Base-by-base conservation (phyloP, 2,797 vertebrate species). In the Platalea minor region DNA sequence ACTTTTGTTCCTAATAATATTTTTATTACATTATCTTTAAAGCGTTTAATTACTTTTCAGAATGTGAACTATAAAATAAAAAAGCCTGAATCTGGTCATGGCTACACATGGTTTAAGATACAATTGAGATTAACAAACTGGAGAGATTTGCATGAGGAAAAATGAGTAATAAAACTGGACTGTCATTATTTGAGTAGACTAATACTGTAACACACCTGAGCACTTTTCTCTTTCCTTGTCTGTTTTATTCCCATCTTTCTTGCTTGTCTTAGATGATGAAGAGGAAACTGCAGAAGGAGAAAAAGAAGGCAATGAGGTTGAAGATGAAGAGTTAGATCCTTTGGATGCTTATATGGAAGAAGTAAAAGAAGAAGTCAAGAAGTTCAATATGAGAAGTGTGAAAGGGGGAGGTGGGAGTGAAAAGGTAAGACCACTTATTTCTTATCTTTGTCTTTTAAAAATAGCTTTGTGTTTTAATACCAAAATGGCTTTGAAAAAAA, bases 271-370 rank as follows among this genome's bases (percentile, higher is more conserved):
- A 99, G 99, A 99, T 85, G 99, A 99, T 72, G 99, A 99, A 17
- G 99, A 99, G 43, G 98, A 98, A 91, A 97, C 98, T 69, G 98
- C 98, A 83, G 98, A 98, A 97, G 98, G 98, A 67, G 97, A 97
- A 88, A 98, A 98, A 91, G 98, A 98, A 89, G 98, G 95, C 9
- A 97, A 96, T 94, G 99, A 99, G 88, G 97, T 98, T 87, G 98
- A 98, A 11, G 99, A 98, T 73, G 99, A 99, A 26, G 99, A 99
- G 51, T 97, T 99, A 54, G 99, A 99, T 96, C 98, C 99, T 50
- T 96, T 99, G 89, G 99, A 99, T 83, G 99, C 99, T 33, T 99
- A 99, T 93, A 99, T 99, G 99, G 99, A 99, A 97, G 99, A 99
- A 98, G 99, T 99, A 68, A 99, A 99, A 92, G 99, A 99, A 97